Base-by-base conservation (phyloP, 2,888 invertebrate genomes). In the Apodemia mormo region DNA sequence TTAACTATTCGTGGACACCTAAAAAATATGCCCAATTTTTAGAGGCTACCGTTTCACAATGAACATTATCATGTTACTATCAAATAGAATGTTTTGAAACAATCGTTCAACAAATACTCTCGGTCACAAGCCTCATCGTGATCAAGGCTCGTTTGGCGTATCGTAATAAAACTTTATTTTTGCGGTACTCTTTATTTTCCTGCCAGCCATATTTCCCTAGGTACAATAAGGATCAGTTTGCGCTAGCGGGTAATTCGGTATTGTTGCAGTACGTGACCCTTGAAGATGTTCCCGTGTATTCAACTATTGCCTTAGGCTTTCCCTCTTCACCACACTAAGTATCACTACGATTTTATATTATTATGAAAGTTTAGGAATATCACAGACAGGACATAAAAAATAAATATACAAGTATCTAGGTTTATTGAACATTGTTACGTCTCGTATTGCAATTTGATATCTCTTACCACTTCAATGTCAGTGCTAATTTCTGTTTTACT, bases 241-340 rank as follows among this genome's bases (percentile, higher is more conserved):
- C 83, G 83, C 81, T 79, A 85, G 79, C 83, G 85, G 80, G 86
- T 89, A 87, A 88, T 89, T 86, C 87, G 81, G 86, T 84, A 84
- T 86, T 82, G 84, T 82, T 79, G 82, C 83, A 79, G 81, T 87
- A 90, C 91, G 90, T 92, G 92, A 90, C 92, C 88, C 82, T 80
- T 80, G 76, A 81, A 83, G 84, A 86, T 89, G 88, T 87, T 85
- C 81, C 87, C 88, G 89, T 87, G 90, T 89, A 87, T 79, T 81
- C 82, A 83, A 83, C 88, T 87, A 85, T 87, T 85, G 87, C 88
- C 67, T 82, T 75, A 84, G 83, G 84, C 83, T 80, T 81, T 86
- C 86, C 86, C 83, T 85, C 83, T 83, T 83, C 84, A 80, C 82
- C 79, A 79, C 80, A 83, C 85, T 74, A 85, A 87, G 84, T 87